Base-by-base conservation (phyloP, 1,140 invertebrate species). In the Melipona quadrifasciata region DNA sequence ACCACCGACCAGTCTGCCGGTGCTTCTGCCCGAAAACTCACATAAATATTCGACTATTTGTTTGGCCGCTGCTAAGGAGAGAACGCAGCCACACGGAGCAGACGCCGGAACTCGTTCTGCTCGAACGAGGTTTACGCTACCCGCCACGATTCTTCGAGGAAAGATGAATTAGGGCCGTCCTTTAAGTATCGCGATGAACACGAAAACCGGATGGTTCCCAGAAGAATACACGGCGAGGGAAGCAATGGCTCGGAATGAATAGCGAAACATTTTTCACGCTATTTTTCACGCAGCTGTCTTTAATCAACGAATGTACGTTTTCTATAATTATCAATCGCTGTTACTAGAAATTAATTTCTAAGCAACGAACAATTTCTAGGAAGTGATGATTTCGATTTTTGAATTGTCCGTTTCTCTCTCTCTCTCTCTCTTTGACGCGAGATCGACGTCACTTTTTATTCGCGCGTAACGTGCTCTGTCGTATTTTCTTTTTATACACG, bases 1-100 rank as follows among this genome's bases (percentile, higher is more conserved):
- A 27, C 68, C 31, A 34, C 21, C 19, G 34, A 53, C 14, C 58
- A n/a, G 12, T 77, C 51, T 55, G 81, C 24, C 47, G 27, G 27
- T 57, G 16, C 61, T 72, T 39, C 80, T 78, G 68, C 51, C 34
- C 34, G 84, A 70, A 85, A 84, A 84, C 79, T 78, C 86, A 55
- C 88, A 86, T 90, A 90, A 89, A 89, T 88, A 88, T 47, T 76
- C 58, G 53, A n/a, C 51, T 85, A 79, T 88, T 88, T 88, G 77
- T 88, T 88, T 87, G 86, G 65, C 34, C 58, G 72, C 31, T 61
- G 86, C 31, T 81, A 80, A 87, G 73, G 77, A 88, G 67, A 65
- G 77, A 88, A 84, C 83, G 12, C 81, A 81, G 82, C 72, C 8
- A 61, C 71, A 58, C 21, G 74, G 39, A 17, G 27, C 55, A 64